These are phyloP conservation scores for Ommatoiulus sabulosus DNA, from an alignment of 2,888 invertebrate genomes.

Conservation along the genomic window DNA sequence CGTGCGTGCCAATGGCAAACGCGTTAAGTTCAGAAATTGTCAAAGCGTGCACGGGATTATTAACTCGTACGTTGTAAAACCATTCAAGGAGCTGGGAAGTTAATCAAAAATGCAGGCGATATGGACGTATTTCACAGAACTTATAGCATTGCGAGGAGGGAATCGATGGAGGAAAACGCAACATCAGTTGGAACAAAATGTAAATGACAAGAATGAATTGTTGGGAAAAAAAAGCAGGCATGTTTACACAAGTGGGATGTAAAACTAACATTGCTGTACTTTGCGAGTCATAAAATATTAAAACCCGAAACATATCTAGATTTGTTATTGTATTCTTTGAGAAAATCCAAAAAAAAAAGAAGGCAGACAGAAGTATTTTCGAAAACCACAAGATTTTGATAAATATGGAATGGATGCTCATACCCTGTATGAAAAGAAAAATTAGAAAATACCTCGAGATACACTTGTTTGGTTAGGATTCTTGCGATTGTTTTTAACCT, in stretches of 20 bases:
- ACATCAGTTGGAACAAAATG: conserved; percentile 9
- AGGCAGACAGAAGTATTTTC: neutral
- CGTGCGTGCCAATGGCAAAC: conserved; percentile 25
- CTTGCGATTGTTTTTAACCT: too few relatives aligned
- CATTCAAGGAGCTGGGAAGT: conserved; percentile 13
- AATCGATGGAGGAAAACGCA: conserved; percentile 18
- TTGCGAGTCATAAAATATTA: conserved; percentile 7
- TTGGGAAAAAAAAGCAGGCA: neutral
- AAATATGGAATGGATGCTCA: neutral
- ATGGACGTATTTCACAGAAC: neutral
- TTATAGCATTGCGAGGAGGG: neutral
- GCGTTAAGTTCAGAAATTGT: conserved; percentile 41
- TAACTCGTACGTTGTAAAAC: conserved; percentile 30
- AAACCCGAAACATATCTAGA: neutral
- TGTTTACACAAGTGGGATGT: neutral
- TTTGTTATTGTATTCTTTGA: neutral
- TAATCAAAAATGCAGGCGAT: conserved; percentile 7
- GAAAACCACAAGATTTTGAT: neutral
- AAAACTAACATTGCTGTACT: neutral
- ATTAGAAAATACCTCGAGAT: neutral
- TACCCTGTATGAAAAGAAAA: neutral
- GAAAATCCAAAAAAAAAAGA: neutral
- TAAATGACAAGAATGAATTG: conserved; percentile 41
- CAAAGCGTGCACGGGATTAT: conserved; percentile 32
- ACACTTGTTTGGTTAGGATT: too few relatives aligned